Percentiles rank a stretch among this genome's conserved stretches.
These are phyloP conservation scores for Meta bourneti DNA, from an alignment of 2,888 invertebrate genomes.

Conservation along the genomic window DNA sequence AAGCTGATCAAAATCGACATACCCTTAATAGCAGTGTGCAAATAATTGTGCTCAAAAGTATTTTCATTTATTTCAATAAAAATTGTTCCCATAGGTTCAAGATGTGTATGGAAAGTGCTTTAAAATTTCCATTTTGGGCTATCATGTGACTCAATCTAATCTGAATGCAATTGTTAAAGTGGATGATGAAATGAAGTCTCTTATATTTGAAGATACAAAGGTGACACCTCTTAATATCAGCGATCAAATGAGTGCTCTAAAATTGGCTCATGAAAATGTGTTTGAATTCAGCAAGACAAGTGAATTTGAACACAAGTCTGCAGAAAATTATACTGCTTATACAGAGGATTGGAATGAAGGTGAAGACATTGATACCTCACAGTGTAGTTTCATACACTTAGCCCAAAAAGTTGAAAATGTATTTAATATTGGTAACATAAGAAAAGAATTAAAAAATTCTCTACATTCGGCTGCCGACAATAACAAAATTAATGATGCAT, in stretches of 20 bases:
- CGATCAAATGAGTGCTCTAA: not conserved
- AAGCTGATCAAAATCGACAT: too few species aligned
- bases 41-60: too few species aligned
- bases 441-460: constrained; percentile 1
- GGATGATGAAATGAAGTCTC: constrained; percentile 38
- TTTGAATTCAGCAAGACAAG: constrained; percentile 5
- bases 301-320: not conserved
- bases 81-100: constrained; percentile 15
- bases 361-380: constrained; percentile 29
- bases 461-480: constrained; percentile 8
- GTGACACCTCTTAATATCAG: not conserved
- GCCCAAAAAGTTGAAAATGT: constrained; percentile 19
- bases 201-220: constrained; percentile 1
- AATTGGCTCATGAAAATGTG: constrained; percentile 3
- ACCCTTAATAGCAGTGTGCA: too few species aligned
- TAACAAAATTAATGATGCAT: not conserved
- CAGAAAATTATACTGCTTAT: not conserved
- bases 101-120: constrained; percentile 62
- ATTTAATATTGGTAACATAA: constrained; percentile 1
- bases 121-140: constrained; percentile 38
- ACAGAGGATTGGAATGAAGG: constrained; percentile 33
- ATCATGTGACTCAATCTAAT: constrained; percentile 13
- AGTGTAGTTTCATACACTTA: constrained; percentile 52
- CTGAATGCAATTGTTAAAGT: constrained; percentile 47
- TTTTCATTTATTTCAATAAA: too few species aligned